Evolutionary conservation across 2,888 invertebrate genomes (phyloP), one percentile per base, ranked within the genome.

Genomic region (Andrena dorsata): DNA sequence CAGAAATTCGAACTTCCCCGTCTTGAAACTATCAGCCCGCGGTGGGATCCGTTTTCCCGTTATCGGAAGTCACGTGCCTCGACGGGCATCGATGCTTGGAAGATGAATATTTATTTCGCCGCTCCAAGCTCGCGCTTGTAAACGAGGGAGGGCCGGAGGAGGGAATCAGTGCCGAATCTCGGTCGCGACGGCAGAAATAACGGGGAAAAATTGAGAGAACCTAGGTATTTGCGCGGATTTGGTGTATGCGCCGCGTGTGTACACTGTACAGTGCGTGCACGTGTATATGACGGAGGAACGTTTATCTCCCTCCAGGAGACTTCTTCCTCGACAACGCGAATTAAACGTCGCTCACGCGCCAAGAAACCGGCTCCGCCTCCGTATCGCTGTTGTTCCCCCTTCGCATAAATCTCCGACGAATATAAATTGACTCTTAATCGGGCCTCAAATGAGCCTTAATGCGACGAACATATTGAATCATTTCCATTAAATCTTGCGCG

Each of bases 291-390:
- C 32, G 63, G 26, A 65, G 28, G 60, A 65, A 80, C 73, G 71
- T 80, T 82, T 69, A 74, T 72, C 76, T 82, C 69, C 76, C 51
- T 63, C 56, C 70, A 64, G 70, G 78, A 74, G 74, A 28, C 70
- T 66, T 70, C 58, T 56, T 83, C 70, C 83, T 83, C 70, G 83
- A 73, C 78, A 83, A 64, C 69, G 65, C 30, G 83, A 83, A 83
- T 83, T 83, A 83, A 78, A 83, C 77, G 78, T 83, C 83, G 78
- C 83, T 83, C 78, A 78, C 69, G 61, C 47, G 49, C 66, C 61
- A 75, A 71, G 82, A 71, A 75, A 82, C 75, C 70, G 49, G 66
- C 68, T 47, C 49, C 4, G 20, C 26, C 23, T 30, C 60, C 23
- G 53, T 61, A 51, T 66, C 75, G 61, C 32, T 28, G 47, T 49